Conservation (phyloP, 2,797 vertebrate genomes). For the Catamblyrhynchus diadema region DNA sequence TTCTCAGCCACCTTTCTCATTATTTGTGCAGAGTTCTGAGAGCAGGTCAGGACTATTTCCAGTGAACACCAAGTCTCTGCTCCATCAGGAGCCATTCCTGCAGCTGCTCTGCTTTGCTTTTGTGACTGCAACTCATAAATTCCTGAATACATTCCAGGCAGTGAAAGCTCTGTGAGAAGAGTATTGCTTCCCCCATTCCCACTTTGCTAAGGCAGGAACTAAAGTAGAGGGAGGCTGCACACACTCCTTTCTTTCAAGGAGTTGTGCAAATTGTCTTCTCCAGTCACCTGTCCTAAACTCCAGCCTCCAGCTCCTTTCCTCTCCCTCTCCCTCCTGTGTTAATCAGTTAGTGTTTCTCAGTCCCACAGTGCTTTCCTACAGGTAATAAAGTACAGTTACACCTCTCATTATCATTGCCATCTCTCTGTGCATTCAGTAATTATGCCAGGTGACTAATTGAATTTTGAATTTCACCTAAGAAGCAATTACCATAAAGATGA, state of each 20-base stretch:
- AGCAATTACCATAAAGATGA: constrained; percentile 22
- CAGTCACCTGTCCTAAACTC: not conserved
- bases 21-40: not conserved
- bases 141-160: not conserved
- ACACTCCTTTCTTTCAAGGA: not conserved
- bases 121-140: not conserved
- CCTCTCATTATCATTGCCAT: not conserved
- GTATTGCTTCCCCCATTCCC: not conserved
- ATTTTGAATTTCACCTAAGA: constrained; percentile 36
- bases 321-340: not conserved
- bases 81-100: not conserved
- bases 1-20: not conserved
- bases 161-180: not conserved
- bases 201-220: not conserved
- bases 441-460: constrained; percentile 49
- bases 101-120: not conserved
- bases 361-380: not conserved
- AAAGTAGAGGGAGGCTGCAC: not conserved
- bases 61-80: rapidly evolving
- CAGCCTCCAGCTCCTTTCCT: not conserved
- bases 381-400: constrained; percentile 20
- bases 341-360: not conserved
- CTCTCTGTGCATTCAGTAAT: not conserved
- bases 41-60: not conserved
- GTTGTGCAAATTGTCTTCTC: not conserved